phyloP scores from a whole-genome alignment of 2,113 vertebrate species.

The Oreochromis tanganicae region DNA sequence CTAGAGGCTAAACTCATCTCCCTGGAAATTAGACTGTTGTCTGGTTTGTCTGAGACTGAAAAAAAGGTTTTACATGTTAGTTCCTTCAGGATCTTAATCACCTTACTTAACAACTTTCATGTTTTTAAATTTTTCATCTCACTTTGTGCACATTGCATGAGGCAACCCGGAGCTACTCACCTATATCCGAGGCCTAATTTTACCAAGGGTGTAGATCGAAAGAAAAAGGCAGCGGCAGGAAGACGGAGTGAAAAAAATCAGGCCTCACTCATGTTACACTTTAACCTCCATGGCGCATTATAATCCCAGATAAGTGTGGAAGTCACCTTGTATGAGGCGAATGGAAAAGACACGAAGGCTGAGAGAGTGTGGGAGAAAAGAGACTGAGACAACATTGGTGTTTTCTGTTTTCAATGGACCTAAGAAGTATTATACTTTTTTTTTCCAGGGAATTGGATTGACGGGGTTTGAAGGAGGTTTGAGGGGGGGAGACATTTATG shows the following conservation, averaged over 20 bases:
- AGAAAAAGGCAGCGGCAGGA: not conserved
- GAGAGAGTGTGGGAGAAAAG: not conserved
- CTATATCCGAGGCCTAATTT: not conserved
- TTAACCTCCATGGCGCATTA: constrained; percentile 32
- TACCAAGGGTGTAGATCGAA: not conserved
- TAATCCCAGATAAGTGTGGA: constrained; percentile 24
- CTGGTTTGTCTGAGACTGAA: constrained; percentile 4
- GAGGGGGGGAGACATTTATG: not conserved
- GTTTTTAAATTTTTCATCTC: constrained; percentile 10
- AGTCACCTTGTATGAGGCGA: constrained; percentile 53
- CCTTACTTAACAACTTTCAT: constrained; percentile 8
- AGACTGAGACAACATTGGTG: not conserved
- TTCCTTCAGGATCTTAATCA: constrained; percentile 15
- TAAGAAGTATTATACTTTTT: constrained; percentile 22
- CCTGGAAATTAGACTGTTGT: constrained; percentile 41
- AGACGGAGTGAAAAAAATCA: not conserved
- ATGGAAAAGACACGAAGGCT: not conserved
- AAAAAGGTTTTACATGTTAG: constrained; percentile 2
- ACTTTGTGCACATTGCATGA: not conserved
- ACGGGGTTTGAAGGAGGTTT: not conserved
- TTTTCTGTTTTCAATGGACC: constrained; percentile 17
- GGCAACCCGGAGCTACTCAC: not conserved
- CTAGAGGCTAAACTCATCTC: constrained; percentile 27
- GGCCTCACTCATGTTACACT: not conserved
- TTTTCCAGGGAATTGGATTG: constrained; percentile 6